phyloP scores from a whole-genome alignment of 2,888 invertebrate genomes.

The Tolmerus cingulatus region DNA sequence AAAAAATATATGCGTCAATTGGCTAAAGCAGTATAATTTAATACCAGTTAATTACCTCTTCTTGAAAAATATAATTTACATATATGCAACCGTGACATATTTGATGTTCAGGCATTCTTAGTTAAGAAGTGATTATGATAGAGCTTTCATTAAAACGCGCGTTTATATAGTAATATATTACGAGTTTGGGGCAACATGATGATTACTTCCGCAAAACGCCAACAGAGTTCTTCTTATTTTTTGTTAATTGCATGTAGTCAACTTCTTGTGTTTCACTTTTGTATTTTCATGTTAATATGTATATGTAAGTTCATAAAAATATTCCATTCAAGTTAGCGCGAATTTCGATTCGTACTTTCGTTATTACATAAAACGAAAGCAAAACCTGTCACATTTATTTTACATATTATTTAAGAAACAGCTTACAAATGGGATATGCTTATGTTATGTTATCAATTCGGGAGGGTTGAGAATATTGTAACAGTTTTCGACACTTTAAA shows the following conservation, averaged over 20 bases:
- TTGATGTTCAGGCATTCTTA: background rate
- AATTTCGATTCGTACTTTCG: background rate
- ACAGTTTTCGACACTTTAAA: background rate
- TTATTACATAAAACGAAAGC: background rate
- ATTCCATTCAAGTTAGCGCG: background rate
- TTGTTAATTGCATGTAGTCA: background rate
- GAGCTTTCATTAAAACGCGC: background rate
- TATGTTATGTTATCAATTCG: background rate
- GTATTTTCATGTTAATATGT: background rate
- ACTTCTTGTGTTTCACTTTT: background rate
- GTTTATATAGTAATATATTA: background rate
- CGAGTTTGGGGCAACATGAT: background rate
- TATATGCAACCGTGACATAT: background rate
- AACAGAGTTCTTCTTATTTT: background rate
- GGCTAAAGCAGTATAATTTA: background rate
- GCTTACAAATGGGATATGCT: background rate
- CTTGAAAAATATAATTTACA: background rate
- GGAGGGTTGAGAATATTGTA: background rate
- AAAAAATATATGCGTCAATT: background rate
- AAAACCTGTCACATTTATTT: background rate
- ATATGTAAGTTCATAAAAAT: background rate
- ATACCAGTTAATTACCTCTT: background rate
- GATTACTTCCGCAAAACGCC: background rate
- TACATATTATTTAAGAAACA: background rate
- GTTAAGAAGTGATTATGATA: background rate